Base-by-base conservation (phyloP, 2,113 vertebrate species). In the Ondatra zibethicus region DNA sequence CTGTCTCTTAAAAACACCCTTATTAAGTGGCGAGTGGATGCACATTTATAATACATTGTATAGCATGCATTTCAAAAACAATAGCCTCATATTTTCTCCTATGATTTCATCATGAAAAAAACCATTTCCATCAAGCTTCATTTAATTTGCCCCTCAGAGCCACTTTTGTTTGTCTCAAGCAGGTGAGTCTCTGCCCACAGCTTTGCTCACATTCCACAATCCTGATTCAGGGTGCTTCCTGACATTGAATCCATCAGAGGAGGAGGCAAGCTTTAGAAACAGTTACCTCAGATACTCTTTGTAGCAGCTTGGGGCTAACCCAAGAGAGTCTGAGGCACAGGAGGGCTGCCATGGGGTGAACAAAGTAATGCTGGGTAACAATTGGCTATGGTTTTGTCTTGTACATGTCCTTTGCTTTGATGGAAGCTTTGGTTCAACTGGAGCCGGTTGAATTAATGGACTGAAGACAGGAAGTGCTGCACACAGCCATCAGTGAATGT, bases 381-480 rank as follows among this genome's bases (percentile, higher is more conserved):
- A 19, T 85, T 95, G 88, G 73, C 39, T 97, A 66, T 70, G 88
- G 91, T 82, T 96, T 96, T 86, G 45, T 93, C 65, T 89, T 94
- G 81, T 39, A 89, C 70, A 65, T 25, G 33, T 55, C 65, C 39
- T 95, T 96, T 65, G 85, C 96, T 92, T 88, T 92, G 95, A 72
- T 95, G 66, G 91, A 17, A 50, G 66, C 84, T 66, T 66, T 31
- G 52, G 33, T 86, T 96, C 33, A 90, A 88, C 33, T 63, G 76
- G 16, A 77, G 47, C 39, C 36, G n/a, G 10, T 29, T 89, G 91
- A 85, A 70, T 42, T 58, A 36, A 89, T 42, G 81, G 47, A 27
- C 17, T 65, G 29, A 93, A 89, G 77, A 84, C 33, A 39, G 3
- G 36, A 7, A 82, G 50, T 8, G 47, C 25, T 92, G 77, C 31